phyloP scores from a whole-genome alignment of 2,113 vertebrate species.

The Lucifuga dentata region DNA sequence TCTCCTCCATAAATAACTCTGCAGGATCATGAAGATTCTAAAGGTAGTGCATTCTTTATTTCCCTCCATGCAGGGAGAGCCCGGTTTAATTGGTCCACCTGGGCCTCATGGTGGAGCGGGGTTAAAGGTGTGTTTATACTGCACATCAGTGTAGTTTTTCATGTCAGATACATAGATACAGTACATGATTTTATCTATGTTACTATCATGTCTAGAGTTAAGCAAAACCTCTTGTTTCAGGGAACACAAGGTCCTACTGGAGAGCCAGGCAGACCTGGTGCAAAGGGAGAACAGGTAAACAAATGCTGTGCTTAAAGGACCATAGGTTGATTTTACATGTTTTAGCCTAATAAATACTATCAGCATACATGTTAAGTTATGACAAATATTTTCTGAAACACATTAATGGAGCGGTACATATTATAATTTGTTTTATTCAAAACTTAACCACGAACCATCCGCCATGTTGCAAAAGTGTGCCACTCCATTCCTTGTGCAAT shows the following conservation, averaged over 20 bases:
- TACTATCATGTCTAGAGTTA: neutral
- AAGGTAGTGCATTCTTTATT: neutral
- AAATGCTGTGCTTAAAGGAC: too few species aligned
- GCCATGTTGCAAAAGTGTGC: too few species aligned
- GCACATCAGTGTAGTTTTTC: neutral
- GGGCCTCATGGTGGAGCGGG: slow-evolving; percentile 83
- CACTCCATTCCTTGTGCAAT: neutral
- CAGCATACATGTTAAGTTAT: too few species aligned
- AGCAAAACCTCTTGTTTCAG: slow-evolving; percentile 63
- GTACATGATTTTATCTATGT: neutral
- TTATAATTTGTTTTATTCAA: too few species aligned
- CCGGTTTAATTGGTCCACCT: slow-evolving; percentile 72
- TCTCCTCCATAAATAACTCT: neutral
- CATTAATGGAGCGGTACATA: too few species aligned
- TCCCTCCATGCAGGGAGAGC: slow-evolving; percentile 76
- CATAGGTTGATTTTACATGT: too few species aligned
- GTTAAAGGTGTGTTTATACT: slow-evolving; percentile 77
- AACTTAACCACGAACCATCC: too few species aligned
- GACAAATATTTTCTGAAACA: too few species aligned
- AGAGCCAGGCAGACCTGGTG: slow-evolving; percentile 65
- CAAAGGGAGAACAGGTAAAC: slow-evolving; percentile 85
- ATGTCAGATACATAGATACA: neutral
- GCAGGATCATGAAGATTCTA: neutral
- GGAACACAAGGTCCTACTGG: slow-evolving; percentile 78
- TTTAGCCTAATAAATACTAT: too few species aligned